Evolutionary conservation across 1,140 invertebrate species (phyloP).

Genomic region (Chelonus insularis): DNA sequence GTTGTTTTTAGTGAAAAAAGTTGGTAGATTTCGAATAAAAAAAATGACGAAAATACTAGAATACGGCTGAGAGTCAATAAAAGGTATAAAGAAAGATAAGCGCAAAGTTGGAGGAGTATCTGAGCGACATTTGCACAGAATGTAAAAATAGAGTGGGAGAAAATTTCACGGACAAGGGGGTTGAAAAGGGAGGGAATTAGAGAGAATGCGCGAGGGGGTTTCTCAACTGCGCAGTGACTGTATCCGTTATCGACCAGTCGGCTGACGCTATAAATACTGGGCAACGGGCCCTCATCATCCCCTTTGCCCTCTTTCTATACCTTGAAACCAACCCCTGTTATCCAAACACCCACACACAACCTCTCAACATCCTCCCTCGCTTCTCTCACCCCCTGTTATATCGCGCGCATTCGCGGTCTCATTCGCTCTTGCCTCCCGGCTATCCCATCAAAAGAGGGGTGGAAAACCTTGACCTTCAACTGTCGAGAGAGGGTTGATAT

Average conservation of each 20-base stretch:
- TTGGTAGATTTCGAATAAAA: no score
- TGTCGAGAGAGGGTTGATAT: constrained; percentile 7
- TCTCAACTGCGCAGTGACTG: constrained; percentile 53
- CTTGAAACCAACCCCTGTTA: constrained; percentile 24
- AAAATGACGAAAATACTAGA: background rate
- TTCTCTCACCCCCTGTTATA: background rate
- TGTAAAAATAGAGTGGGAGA: constrained; percentile 17
- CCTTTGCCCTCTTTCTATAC: constrained; percentile 18
- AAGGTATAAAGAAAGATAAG: constrained; percentile 14
- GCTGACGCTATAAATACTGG: constrained; percentile 55
- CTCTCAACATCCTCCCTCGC: background rate
- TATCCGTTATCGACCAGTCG: constrained; percentile 53
- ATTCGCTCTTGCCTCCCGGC: constrained; percentile 20
- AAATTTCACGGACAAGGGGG: constrained; percentile 22
- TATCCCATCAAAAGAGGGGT: constrained; percentile 27
- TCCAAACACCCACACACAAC: constrained; percentile 27
- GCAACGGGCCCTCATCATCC: constrained; percentile 47
- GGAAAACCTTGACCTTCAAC: constrained; percentile 56
- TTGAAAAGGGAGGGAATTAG: constrained; percentile 11
- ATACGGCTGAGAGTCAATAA: background rate
- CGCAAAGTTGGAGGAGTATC: constrained; percentile 31
- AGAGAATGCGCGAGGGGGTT: constrained; percentile 24
- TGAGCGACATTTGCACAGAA: constrained; percentile 26
- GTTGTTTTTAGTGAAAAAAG: no score
- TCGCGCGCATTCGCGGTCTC: constrained; percentile 4